Percentiles rank a stretch among this genome's conserved stretches.
phyloP scores from a whole-genome alignment of 2,797 vertebrate genomes.

The Pangasius djambal region DNA sequence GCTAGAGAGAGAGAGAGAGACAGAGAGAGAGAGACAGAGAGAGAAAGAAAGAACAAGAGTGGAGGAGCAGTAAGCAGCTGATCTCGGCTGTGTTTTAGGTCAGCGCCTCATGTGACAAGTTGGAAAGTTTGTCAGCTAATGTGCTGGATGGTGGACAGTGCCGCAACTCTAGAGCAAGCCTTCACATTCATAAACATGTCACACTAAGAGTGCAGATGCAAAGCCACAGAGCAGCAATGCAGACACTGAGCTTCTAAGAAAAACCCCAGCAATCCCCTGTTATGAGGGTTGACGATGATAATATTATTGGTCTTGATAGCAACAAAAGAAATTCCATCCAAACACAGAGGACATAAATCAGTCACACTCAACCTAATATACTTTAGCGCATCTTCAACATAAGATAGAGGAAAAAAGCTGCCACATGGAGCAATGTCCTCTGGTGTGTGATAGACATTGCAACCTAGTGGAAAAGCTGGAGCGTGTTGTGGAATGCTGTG shows the following conservation, averaged over 20 bases:
- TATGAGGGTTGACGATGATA: slow-evolving; percentile 52
- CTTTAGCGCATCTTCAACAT: slow-evolving; percentile 40
- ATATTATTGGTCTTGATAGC: slow-evolving; percentile 55
- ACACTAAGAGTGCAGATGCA: not conserved
- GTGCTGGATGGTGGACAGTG: slow-evolving; percentile 53
- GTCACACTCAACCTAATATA: slow-evolving; percentile 52
- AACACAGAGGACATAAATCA: slow-evolving; percentile 56
- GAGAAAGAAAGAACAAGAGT: not conserved
- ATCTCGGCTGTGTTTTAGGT: slow-evolving; percentile 57
- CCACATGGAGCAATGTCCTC: slow-evolving; percentile 21
- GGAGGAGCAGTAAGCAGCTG: slow-evolving; percentile 49
- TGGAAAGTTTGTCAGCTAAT: slow-evolving; percentile 60
- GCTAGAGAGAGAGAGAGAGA: slow-evolving; percentile 7
- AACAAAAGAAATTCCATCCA: slow-evolving; percentile 58
- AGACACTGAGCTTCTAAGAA: slow-evolving; percentile 1
- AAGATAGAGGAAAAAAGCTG: not conserved
- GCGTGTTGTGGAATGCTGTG: slow-evolving; percentile 42
- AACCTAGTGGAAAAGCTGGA: slow-evolving; percentile 17
- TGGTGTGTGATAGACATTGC: slow-evolving; percentile 48
- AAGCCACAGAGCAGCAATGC: slow-evolving; percentile 28
- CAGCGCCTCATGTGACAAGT: slow-evolving; percentile 59
- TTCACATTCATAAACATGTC: slow-evolving; percentile 51
- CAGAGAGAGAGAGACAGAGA: not conserved
- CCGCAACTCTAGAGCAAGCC: slow-evolving; percentile 35
- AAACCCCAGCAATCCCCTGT: slow-evolving; percentile 37